Evolutionary conservation across 2,797 vertebrate species (phyloP).

Genomic region (Pristis pectinata): DNA sequence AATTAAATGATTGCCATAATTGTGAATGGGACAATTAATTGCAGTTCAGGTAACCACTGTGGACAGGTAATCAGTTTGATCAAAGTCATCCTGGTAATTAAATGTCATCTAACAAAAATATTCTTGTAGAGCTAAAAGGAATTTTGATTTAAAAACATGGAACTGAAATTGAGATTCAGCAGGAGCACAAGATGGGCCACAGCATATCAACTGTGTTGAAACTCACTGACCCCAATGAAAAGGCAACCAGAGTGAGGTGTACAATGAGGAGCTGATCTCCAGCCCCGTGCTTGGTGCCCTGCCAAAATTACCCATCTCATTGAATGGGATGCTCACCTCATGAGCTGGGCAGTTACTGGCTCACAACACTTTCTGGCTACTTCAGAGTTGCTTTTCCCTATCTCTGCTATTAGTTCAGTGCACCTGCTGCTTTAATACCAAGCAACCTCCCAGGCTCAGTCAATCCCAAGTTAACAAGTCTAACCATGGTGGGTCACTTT

Average conservation of each 20-base stretch:
- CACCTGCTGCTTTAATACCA: too few relatives aligned
- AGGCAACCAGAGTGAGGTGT: background rate
- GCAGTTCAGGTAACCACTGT: background rate
- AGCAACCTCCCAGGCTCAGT: too few relatives aligned
- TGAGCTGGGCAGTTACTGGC: too few relatives aligned
- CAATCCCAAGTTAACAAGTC: too few relatives aligned
- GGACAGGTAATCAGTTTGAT: background rate
- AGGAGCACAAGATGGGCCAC: background rate
- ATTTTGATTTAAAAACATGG: background rate
- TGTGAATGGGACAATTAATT: background rate
- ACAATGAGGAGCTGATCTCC: background rate
- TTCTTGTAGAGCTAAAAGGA: background rate
- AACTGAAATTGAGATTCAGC: background rate
- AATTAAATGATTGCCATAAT: background rate
- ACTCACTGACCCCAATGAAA: background rate
- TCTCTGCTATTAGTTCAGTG: too few relatives aligned
- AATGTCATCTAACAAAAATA: background rate
- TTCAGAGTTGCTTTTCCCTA: too few relatives aligned
- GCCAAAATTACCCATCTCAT: too few relatives aligned
- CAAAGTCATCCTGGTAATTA: background rate
- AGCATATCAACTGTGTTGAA: background rate
- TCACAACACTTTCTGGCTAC: too few relatives aligned
- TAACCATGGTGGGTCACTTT: too few relatives aligned
- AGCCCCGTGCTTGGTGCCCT: too few relatives aligned
- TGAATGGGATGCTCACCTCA: too few relatives aligned